Evolutionary conservation across 1,140 invertebrate species (phyloP), one percentile per base, ranked within the genome.

Genomic region (Drosophila truncata): DNA sequence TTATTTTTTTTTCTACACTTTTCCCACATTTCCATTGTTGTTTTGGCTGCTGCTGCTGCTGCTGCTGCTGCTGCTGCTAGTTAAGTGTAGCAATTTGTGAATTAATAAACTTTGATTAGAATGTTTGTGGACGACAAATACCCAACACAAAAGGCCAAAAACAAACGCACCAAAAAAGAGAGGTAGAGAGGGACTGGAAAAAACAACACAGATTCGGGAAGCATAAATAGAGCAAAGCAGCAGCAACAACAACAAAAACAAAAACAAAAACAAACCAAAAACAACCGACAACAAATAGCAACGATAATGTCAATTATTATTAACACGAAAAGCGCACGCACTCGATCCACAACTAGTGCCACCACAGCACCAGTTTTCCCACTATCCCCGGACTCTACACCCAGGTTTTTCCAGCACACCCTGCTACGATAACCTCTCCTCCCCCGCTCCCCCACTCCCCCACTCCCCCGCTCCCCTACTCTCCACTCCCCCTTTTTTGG

Each of bases 291-390:
- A 71, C 58, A 73, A 69, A 77, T 60, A 60, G 62, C 49, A 72
- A 66, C 64, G 82, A 82, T 86, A 85, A 86, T 85, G 82, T 74
- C 82, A 82, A 86, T 86, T 82, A 86, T 86, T 86, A 85, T 85
- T 81, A 78, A 86, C 82, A 82, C 66, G 78, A 82, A 81, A 86
- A 86, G 78, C 65, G 72, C 66, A 78, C 62, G 59, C 67, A 70
- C 66, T 65, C 39, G 71, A 57, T 39, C 64, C 57, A 52, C 62
- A 72, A 33, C 52, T 37, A 55, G 52, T 55, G 33, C 62, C 42
- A 35, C 46, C 61, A 14, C 44, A 61, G 9, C 18, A 52, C 37
- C 37, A 10, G 46, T 9, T 42, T 52, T 57, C 11, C 52, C 35
- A 14, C 39, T 44, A 25, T 65, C 27, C 66, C 27, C 44, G 20